Evolutionary conservation across 2,113 vertebrate genomes (phyloP).

Genomic region (Lampris megalopsis): DNA sequence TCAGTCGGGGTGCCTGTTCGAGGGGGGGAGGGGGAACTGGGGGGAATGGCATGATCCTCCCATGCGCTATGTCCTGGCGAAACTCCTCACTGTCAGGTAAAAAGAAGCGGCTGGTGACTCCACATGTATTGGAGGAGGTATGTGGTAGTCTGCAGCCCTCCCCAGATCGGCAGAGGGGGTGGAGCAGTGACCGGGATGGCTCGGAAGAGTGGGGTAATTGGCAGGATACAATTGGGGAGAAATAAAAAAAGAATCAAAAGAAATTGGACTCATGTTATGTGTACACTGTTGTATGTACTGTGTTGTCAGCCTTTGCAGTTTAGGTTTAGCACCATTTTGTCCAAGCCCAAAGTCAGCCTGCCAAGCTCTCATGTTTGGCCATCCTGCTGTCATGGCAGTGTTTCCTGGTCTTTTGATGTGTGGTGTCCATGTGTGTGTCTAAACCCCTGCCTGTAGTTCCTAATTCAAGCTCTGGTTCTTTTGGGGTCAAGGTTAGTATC

Average conservation of each 20-base stretch:
- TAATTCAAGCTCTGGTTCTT: not conserved
- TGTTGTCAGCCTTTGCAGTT: not conserved
- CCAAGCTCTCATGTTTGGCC: not conserved
- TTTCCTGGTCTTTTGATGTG: not conserved
- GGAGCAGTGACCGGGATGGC: no score
- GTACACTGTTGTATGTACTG: not conserved
- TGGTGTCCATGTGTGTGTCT: conserved; percentile 3
- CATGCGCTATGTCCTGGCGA: no score
- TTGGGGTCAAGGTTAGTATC: not conserved
- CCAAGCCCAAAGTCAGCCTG: not conserved
- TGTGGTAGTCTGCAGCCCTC: no score
- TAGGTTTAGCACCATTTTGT: conserved; percentile 9
- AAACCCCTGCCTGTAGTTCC: not conserved
- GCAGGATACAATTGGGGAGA: no score
- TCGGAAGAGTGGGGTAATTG: no score
- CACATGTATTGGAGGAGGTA: no score
- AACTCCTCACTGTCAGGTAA: no score
- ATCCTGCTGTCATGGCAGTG: not conserved
- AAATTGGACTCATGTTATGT: conserved; percentile 20
- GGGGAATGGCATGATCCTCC: no score
- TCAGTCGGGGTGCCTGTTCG: no score
- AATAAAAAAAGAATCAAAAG: not conserved
- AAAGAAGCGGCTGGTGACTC: no score
- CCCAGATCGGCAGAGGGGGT: no score
- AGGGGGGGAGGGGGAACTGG: no score